Evolutionary conservation across 2,888 invertebrate genomes (phyloP).

Genomic region (Diarsia mendica): DNA sequence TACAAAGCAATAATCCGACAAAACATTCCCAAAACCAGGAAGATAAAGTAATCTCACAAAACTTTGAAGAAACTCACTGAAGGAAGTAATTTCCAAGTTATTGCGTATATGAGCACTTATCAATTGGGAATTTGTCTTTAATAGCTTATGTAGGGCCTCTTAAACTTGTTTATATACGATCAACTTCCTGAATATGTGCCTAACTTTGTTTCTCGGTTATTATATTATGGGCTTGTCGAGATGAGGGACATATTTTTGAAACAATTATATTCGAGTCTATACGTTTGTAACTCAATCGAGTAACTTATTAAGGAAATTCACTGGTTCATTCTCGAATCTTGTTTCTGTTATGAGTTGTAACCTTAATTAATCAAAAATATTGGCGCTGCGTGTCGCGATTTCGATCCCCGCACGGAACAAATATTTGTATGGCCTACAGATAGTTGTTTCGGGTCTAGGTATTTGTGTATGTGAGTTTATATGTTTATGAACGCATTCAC

Average conservation of each 20-base stretch:
- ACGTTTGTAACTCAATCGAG: background rate
- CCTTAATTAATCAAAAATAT: too few species aligned
- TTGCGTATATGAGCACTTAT: slow-evolving; percentile 56
- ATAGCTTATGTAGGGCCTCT: slow-evolving; percentile 50
- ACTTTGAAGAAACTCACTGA: slow-evolving; percentile 40
- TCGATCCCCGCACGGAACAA: too few species aligned
- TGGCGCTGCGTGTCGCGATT: too few species aligned
- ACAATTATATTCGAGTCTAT: slow-evolving; percentile 14
- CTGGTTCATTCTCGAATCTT: background rate
- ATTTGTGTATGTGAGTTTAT: too few species aligned
- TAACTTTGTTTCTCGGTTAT: slow-evolving; percentile 48
- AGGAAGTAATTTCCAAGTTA: slow-evolving; percentile 61
- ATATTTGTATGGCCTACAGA: too few species aligned
- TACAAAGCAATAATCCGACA: slow-evolving; percentile 22
- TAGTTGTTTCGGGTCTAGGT: too few species aligned
- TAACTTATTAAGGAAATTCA: background rate
- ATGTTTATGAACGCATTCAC: too few species aligned
- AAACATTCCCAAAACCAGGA: slow-evolving; percentile 21
- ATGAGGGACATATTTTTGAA: slow-evolving; percentile 23
- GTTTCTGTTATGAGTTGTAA: background rate
- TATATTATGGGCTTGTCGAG: slow-evolving; percentile 14
- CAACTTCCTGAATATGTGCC: slow-evolving; percentile 47
- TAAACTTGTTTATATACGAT: slow-evolving; percentile 58
- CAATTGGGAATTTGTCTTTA: slow-evolving; percentile 57
- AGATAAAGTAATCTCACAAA: slow-evolving; percentile 50